Evolutionary conservation across 2,797 vertebrate species (phyloP), one percentile per base, ranked within the genome.

Genomic region (Megalops cyprinoides): DNA sequence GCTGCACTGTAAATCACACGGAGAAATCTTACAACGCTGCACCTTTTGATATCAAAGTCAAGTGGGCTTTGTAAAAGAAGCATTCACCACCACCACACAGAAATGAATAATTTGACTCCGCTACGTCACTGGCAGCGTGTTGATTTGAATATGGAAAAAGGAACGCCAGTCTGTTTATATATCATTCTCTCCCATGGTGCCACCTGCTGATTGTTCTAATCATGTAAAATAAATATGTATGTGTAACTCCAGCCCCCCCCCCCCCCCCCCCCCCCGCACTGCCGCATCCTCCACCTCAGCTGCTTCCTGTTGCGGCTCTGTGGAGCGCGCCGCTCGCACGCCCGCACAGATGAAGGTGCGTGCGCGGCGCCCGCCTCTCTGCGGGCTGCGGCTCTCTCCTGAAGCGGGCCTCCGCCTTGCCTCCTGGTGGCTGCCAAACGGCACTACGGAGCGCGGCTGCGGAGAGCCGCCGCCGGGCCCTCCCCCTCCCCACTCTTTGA

Each of bases 401-500:
- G 58, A 58, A 25, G 23, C 55, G 25, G 55, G 23, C 23, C 55
- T n/a, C 55, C 7, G 4, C 23, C 23, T 9, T 58, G 4, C 46
- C 55, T 58, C 7, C 2, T 58, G 4, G 7, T 58, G 55, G 23
- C 55, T n/a, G 55, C 55, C 55, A 25, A 58, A 25, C 55, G 10
- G 55, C 55, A 53, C 12, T 10, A 48, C 46, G 10, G 46, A 10
- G 51, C 51, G 18, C 55, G 55, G 20, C n/a, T 58, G 6, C 23
- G n/a, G 55, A 56, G 55, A 25, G n/a, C 56, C 55, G 6, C 7
- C 25, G 7, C 55, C 55, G 7, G 18, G 1, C 3, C 55, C 55
- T 4, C 55, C 55, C 55, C 20, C 42, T 23, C 3, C n/a, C 20
- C 76, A 34, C 34, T 56, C 56, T 83, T 78, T 62, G 82, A 85